A percentile compares a stretch with the other conserved stretches of the same genome.
phyloP scores from a whole-genome alignment of 2,888 invertebrate species.

The Caenorhabditis uteleia region DNA sequence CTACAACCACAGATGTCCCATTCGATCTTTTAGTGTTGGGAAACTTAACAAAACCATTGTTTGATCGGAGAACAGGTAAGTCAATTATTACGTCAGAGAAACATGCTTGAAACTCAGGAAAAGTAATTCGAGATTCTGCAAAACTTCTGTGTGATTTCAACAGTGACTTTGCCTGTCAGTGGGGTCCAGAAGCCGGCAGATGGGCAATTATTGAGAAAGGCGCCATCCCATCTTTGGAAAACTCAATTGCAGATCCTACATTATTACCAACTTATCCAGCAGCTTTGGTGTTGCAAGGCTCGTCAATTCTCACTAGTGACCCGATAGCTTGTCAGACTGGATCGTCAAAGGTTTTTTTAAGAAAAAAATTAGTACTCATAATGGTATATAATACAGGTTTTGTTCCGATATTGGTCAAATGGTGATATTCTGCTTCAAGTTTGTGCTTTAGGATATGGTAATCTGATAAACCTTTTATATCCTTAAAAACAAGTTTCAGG shows the following conservation, averaged over 20 bases:
- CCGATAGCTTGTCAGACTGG: conserved; percentile 66
- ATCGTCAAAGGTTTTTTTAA: conserved; percentile 53
- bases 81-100: not conserved
- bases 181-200: conserved; percentile 65
- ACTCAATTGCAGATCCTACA: conserved; percentile 37
- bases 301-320: conserved; percentile 63
- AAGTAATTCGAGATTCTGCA: conserved; percentile 54
- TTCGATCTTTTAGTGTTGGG: conserved; percentile 64
- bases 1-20: conserved; percentile 46
- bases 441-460: conserved; percentile 60
- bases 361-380: not conserved
- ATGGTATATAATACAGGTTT: conserved; percentile 40
- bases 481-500: conserved; percentile 5
- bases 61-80: conserved; percentile 53
- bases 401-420: conserved; percentile 68
- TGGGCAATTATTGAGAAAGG: conserved; percentile 66
- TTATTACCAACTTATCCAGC: conserved; percentile 63
- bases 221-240: conserved; percentile 65
- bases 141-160: conserved; percentile 65
- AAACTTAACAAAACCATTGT: conserved; percentile 60
- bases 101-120: conserved; percentile 25
- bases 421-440: conserved; percentile 63
- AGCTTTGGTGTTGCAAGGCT: conserved; percentile 64
- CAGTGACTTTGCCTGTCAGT: conserved; percentile 63
- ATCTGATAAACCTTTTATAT: conserved; percentile 1